Evolutionary conservation across 2,797 vertebrate genomes (phyloP), one percentile per base, ranked within the genome.

Genomic region (Macropus fuliginosus): DNA sequence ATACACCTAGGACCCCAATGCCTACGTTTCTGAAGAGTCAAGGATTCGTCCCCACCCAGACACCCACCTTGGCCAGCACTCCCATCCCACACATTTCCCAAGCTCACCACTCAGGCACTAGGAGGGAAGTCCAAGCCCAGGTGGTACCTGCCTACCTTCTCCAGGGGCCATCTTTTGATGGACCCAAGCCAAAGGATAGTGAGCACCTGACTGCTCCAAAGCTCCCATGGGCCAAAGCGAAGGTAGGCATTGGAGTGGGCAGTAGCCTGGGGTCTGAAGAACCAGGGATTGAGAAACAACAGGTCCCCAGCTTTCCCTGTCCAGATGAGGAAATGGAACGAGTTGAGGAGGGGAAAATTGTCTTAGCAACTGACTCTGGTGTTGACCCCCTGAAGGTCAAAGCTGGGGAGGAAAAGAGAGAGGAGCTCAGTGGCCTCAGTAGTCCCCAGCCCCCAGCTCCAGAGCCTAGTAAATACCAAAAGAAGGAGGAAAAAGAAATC

Each of bases 11-110:
- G 74, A 97, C 94, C 29, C 96, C 97, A 50, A 91, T 95, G 62
- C 96, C 97, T 91, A 12, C 59, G 66, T 97, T 97, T 94, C 92
- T 97, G 93, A 98, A 98, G 96, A 98, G 92, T 28, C 97, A 96
- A 90, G 97, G 95, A 92, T 96, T 97, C 91, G 96, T 98, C 56
- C 97, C 97, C 93, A 92, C 97, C 81, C 94, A 0, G 24, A 96
- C 93, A 31, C 98, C 97, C 0, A 93, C 98, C 40, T 95, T 98
- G 89, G 98, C 98, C 93, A 98, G 98, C 94, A 98, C 98, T n/a
- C 98, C 98, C 34, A 97, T 98, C 55, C 93, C 93, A 29, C 91
- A 95, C 59, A 62, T 87, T 34, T 24, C 94, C 57, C 96, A 96
- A 95, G 62, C 95, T 95, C 93, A 95, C 94, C 54, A 93, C 92